Evolutionary conservation across 2,797 vertebrate genomes (phyloP).

Genomic region (Craterocephalus amniculus): DNA sequence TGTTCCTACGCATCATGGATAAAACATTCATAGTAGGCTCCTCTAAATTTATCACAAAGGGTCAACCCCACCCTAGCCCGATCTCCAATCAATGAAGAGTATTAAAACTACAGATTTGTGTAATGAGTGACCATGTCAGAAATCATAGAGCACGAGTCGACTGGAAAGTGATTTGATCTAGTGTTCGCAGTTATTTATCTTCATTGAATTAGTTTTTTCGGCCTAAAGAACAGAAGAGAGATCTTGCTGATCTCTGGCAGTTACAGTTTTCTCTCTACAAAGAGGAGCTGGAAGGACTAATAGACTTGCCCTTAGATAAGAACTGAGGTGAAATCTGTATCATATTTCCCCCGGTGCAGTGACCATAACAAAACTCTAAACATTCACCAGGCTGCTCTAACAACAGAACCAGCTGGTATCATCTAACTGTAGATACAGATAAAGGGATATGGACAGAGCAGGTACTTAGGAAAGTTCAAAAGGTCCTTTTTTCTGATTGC

Average conservation of each 20-base stretch:
- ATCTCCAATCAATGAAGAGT: conserved; percentile 43
- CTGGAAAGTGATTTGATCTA: background rate
- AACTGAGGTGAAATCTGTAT: conserved; percentile 58
- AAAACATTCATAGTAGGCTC: conserved; percentile 81
- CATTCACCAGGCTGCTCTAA: conserved; percentile 42
- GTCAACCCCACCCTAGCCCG: conserved; percentile 61
- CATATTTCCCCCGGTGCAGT: conserved; percentile 44
- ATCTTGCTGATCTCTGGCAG: conserved; percentile 12
- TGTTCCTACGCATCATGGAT: conserved; percentile 79
- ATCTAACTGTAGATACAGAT: conserved; percentile 36
- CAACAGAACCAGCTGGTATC: conserved; percentile 40
- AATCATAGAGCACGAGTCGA: conserved; percentile 25
- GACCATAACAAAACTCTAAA: conserved; percentile 53
- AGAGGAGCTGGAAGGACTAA: conserved; percentile 29
- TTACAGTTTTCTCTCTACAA: conserved; percentile 16
- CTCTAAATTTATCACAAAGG: conserved; percentile 83
- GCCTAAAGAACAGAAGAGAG: background rate
- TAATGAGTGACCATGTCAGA: conserved; percentile 68
- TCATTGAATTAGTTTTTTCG: no score
- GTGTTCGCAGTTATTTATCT: background rate
- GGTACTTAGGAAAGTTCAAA: conserved; percentile 41
- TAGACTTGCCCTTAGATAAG: conserved; percentile 41
- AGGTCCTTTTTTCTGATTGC: conserved; percentile 32
- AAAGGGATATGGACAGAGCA: conserved; percentile 8
- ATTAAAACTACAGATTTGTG: conserved; percentile 60